Evolutionary conservation across 2,888 invertebrate genomes (phyloP), one percentile per base, ranked within the genome.

Genomic region (Drosophila peninsularis): DNA sequence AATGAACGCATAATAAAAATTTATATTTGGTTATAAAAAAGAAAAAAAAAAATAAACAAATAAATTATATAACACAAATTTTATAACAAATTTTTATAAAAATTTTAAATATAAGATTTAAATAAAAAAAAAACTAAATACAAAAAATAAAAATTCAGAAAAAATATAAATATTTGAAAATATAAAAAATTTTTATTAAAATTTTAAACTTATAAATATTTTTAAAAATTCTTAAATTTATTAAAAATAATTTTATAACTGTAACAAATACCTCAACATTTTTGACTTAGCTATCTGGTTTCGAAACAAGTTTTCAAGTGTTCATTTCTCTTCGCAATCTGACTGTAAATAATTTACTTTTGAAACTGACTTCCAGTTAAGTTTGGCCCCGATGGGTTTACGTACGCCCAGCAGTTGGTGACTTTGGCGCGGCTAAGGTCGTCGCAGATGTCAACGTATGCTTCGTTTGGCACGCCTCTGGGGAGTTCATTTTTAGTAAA

Each of bases 371-470:
- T 74, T 72, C 17, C 10, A 44, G 52, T 41, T 54, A 47, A 63
- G 54, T 64, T 60, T 60, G 2, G 27, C 24, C 21, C 41, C 32
- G 44, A 36, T 47, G 41, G 42, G 14, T 14, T 36, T 42, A 42
- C 19, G 41, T 21, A 42, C 41, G n/a, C n/a, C 13, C 19, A 10
- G 10, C 17, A 36, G 27, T 30, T 42, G 50, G 58, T 76, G 74
- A 80, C 76, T 78, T 78, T 78, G 66, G 17, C 52, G 32, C 53
- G 36, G 45, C 62, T 81, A 57, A 73, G 72, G 76, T 73, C 70
- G 57, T 57, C 54, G 50, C 60, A 45, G 57, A 50, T 62, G 52
- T 53, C 74, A 60, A 54, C 63, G 50, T 58, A 32, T 74, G 60
- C 50, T 62, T 42, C 52, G 36, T 21, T 57, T 58, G 49, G 14